phyloP scores from a whole-genome alignment of 2,888 invertebrate genomes.

The Chesias legatella region DNA sequence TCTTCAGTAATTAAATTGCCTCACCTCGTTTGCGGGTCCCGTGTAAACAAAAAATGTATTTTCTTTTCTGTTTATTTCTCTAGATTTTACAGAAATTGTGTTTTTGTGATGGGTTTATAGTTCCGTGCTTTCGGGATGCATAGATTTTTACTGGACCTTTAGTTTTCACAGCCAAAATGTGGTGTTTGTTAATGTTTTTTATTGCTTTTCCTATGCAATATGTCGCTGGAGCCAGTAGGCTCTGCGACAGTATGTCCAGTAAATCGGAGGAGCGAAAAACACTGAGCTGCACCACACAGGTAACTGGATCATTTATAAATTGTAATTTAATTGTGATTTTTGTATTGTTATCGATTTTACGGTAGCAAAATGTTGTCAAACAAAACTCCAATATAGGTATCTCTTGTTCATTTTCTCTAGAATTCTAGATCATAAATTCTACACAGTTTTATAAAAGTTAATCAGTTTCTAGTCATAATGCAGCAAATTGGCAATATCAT shows the following conservation, averaged over 20 bases:
- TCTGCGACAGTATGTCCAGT: constrained; percentile 47
- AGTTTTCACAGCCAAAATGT: constrained; percentile 33
- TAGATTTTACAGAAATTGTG: constrained; percentile 12
- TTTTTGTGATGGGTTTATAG: constrained; percentile 8
- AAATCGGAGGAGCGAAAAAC: constrained; percentile 35
- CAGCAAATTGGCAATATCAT: no score
- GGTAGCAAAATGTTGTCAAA: no score
- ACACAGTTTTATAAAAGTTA: no score
- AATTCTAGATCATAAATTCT: no score
- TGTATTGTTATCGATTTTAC: constrained; percentile 14
- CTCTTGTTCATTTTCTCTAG: no score
- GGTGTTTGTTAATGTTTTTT: constrained; percentile 42
- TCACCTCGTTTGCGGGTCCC: neutral
- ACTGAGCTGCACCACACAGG: constrained; percentile 65
- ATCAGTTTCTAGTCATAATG: no score
- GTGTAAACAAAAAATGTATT: constrained; percentile 16
- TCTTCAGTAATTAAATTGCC: no score
- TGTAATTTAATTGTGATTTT: neutral
- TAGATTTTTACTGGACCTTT: constrained; percentile 20
- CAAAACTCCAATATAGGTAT: no score
- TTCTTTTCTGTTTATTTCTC: constrained; percentile 15
- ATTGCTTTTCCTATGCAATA: constrained; percentile 44
- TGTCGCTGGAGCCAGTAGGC: constrained; percentile 44
- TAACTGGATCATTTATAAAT: constrained; percentile 25
- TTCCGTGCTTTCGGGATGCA: constrained; percentile 20